Evolutionary conservation across 2,797 vertebrate genomes (phyloP), one percentile per base, ranked within the genome.

Genomic region (Xerus rutilus): DNA sequence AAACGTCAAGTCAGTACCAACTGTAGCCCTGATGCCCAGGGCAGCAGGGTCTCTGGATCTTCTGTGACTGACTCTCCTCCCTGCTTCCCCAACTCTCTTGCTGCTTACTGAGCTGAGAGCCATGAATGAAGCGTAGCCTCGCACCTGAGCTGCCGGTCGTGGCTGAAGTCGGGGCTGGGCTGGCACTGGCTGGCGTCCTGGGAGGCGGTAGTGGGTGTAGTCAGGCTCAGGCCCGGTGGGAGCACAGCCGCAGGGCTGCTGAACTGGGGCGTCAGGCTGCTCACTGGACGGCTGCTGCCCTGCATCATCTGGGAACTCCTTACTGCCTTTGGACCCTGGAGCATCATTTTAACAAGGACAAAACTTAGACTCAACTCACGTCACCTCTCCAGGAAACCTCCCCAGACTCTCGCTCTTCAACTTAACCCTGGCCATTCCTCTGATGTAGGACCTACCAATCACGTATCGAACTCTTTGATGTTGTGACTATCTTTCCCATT

Each of bases 81-180:
- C 69, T 4, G 47, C 3, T 30, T 20, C 5, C 28, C 76, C 65
- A 2, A 30, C 84, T 90, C 52, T 83, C 52, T 59, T 77, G 82
- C n/a, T 25, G 5, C 25, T 35, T 15, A 69, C 20, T 28, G n/a
- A 47, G 65, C 30, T 15, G 57, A 82, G 91, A 43, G 32, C 72
- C 52, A 0, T 1, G 52, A 20, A 21, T 2, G 54, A 57, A 54
- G 43, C 25, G 15, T 30, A 4, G 59, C 25, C 15, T 82, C 21
- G 1, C 95, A 99, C 98, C 99, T 98, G 97, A 99, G 98, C 95
- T 99, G 98, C 93, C 97, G 98, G 86, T 99, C 98, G 3, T 98
- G 98, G 97, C 98, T 96, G 91, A 98, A 98, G 97, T 98, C 98
- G 0, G 98, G 96, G 84, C 97, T 92, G 90, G 95, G 69, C 59